phyloP scores from a whole-genome alignment of 2,888 invertebrate species.

The Schrankia costaestrigalis region DNA sequence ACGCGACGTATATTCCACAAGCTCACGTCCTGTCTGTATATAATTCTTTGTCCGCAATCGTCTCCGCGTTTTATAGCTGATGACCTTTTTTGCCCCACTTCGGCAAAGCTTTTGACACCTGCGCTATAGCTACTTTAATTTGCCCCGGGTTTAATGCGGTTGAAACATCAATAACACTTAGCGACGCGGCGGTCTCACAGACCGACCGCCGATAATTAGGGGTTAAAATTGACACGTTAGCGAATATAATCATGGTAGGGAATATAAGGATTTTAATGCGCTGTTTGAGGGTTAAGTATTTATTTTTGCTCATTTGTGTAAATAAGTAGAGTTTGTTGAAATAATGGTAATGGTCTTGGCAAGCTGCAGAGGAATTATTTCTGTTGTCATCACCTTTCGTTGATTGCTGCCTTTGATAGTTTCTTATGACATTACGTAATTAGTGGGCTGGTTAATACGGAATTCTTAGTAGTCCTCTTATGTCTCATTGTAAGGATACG shows the following conservation, averaged over 20 bases:
- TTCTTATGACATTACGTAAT: no score
- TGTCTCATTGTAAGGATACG: no score
- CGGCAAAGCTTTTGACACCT: slow-evolving; percentile 75
- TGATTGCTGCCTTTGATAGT: no score
- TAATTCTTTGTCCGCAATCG: slow-evolving; percentile 47
- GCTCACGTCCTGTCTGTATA: slow-evolving; percentile 19
- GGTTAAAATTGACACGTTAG: slow-evolving; percentile 70
- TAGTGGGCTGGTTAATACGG: no score
- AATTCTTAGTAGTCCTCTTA: no score
- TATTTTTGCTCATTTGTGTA: neutral
- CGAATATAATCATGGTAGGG: slow-evolving; percentile 36
- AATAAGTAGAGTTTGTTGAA: neutral
- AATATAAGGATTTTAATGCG: slow-evolving; percentile 21
- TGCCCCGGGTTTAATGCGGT: slow-evolving; percentile 56
- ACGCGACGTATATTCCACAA: no score
- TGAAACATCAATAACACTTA: slow-evolving; percentile 70
- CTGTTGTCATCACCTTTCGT: no score
- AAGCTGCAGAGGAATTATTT: no score
- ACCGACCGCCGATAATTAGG: slow-evolving; percentile 51
- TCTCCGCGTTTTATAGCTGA: slow-evolving; percentile 60
- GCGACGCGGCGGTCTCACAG: slow-evolving; percentile 47
- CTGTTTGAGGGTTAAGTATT: slow-evolving; percentile 11
- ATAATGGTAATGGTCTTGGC: no score
- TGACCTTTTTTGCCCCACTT: slow-evolving; percentile 72
- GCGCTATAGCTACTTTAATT: slow-evolving; percentile 67